Percentiles rank a stretch among this genome's conserved stretches.
phyloP scores from a whole-genome alignment of 2,888 invertebrate genomes.

The Biston stratarius region DNA sequence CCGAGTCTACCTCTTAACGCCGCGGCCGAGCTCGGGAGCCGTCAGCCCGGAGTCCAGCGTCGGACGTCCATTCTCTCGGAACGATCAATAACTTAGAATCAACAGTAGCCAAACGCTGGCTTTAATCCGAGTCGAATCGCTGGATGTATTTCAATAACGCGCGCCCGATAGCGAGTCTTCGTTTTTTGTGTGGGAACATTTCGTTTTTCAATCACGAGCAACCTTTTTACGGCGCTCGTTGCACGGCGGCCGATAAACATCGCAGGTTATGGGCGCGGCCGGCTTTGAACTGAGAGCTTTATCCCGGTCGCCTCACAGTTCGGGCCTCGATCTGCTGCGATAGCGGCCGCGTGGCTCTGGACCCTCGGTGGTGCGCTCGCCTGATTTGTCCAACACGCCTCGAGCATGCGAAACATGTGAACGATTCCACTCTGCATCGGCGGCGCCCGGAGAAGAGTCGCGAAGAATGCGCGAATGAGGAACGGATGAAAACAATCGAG shows the following conservation, averaged over 20 bases:
- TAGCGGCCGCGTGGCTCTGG: conserved; percentile 13
- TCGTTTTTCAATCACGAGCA: conserved; percentile 78
- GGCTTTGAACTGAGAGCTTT: conserved; percentile 73
- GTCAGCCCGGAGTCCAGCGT: conserved; percentile 9
- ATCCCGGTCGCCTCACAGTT: conserved; percentile 62
- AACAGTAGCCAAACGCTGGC: conserved; percentile 78
- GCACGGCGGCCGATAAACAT: conserved; percentile 77
- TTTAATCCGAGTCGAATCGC: conserved; percentile 81
- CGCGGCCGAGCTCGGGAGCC: conserved; percentile 32
- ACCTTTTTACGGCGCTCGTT: conserved; percentile 73
- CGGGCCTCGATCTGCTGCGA: conserved; percentile 24
- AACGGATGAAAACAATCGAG: no score
- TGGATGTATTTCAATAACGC: conserved; percentile 78
- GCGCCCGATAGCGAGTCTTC: conserved; percentile 51
- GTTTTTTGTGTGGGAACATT: conserved; percentile 76
- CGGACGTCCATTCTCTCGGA: conserved; percentile 44
- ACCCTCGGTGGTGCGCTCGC: background rate
- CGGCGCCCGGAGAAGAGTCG: background rate
- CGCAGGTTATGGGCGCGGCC: conserved; percentile 79
- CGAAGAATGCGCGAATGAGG: background rate
- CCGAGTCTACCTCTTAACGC: conserved; percentile 59
- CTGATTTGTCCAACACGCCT: conserved; percentile 3
- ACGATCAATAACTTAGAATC: conserved; percentile 79
- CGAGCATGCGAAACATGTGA: conserved; percentile 17
- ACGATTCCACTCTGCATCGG: background rate